phyloP scores from a whole-genome alignment of 30 jellyfish, hydroid and myxozoan genomes.

The Hydra vulgaris region DNA sequence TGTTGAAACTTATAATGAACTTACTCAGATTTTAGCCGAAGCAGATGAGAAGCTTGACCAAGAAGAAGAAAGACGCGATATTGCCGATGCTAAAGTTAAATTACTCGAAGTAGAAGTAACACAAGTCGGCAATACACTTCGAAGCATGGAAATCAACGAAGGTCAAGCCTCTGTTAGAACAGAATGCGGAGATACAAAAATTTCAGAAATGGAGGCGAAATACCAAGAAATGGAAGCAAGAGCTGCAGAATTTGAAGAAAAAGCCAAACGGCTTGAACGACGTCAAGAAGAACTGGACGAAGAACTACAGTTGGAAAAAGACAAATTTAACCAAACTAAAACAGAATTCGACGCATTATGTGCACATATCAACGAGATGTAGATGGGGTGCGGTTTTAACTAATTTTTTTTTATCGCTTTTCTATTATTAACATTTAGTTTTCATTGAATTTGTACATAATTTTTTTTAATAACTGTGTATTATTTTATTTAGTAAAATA shows the following conservation, averaged over 20 bases:
- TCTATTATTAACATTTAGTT: background rate
- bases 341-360: background rate
- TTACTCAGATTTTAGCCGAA: slow-evolving; percentile 1
- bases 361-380: slow-evolving; percentile 28
- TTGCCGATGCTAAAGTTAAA: slow-evolving; percentile 12
- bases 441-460: background rate
- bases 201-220: slow-evolving; percentile 18
- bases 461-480: background rate
- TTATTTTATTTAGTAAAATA: background rate
- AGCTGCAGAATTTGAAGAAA: slow-evolving; percentile 15
- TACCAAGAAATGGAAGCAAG: slow-evolving; percentile 18
- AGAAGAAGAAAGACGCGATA: slow-evolving; percentile 28
- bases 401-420: background rate
- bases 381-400: background rate
- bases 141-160: slow-evolving; percentile 43
- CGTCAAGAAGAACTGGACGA: background rate
- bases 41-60: slow-evolving; percentile 19
- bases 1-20: background rate
- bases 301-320: slow-evolving; percentile 1
- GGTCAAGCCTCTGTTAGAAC: slow-evolving; percentile 27
- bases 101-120: slow-evolving; percentile 32
- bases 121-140: slow-evolving; percentile 18
- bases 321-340: background rate
- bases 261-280: slow-evolving; percentile 12
- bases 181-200: slow-evolving; percentile 15